These are phyloP conservation scores for Morphnarchus princeps DNA, from an alignment of 2,113 vertebrate genomes.

Conservation along the genomic window DNA sequence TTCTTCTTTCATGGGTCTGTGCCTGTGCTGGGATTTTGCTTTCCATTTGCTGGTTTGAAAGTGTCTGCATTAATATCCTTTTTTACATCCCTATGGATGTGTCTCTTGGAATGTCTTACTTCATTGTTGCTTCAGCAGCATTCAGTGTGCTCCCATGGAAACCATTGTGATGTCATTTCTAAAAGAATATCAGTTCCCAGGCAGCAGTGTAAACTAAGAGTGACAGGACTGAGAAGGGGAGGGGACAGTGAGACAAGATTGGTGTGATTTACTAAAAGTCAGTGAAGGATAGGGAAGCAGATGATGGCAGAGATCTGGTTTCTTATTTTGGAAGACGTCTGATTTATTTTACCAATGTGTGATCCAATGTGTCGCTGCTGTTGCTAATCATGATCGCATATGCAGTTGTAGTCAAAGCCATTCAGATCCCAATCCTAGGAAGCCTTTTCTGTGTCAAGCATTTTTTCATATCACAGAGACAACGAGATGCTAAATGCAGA, in stretches of 20 bases:
- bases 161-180: not conserved
- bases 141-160: conserved; percentile 5
- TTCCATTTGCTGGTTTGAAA: not conserved
- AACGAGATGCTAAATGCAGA: not conserved
- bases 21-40: not conserved
- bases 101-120: not conserved
- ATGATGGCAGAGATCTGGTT: not conserved
- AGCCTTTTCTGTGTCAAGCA: not conserved
- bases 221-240: not conserved
- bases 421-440: not conserved
- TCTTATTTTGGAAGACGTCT: not conserved
- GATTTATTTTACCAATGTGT: not conserved
- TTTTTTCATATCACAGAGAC: not conserved
- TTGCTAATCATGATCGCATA: fast-evolving
- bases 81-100: not conserved
- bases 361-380: not conserved
- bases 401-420: not conserved
- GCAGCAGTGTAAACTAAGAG: not conserved
- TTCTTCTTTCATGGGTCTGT: not conserved
- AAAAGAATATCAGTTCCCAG: not conserved
- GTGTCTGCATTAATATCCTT: not conserved
- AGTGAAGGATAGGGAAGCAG: not conserved
- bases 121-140: not conserved
- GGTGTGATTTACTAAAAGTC: not conserved
- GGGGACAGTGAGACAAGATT: not conserved